These are phyloP conservation scores for Porites cylindrica DNA, from an alignment of 92 coral and sea anemone genomes.

Conservation along the genomic window DNA sequence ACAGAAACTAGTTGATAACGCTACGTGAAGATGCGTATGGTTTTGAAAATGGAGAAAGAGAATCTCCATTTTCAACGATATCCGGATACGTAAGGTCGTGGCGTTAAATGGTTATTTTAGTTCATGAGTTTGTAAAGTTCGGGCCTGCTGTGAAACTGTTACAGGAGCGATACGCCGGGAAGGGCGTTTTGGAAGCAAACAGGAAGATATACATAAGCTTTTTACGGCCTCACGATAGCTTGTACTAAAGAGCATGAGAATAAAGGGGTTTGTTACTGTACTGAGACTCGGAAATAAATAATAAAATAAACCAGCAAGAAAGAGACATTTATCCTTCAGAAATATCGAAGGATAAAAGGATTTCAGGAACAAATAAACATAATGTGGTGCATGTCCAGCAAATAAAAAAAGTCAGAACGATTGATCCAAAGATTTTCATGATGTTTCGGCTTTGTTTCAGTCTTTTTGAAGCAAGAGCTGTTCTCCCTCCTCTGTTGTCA, in stretches of 20 bases:
- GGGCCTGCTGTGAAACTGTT: not conserved
- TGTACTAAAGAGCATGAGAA: not conserved
- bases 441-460: not conserved
- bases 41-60: too few species aligned
- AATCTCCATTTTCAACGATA: not conserved
- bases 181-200: not conserved
- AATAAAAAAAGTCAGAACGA: not conserved
- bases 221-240: not conserved
- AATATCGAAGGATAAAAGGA: not conserved
- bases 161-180: not conserved
- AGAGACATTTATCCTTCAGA: not conserved
- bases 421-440: conserved; percentile 8
- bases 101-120: not conserved
- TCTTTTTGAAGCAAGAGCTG: not conserved
- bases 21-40: too few species aligned
- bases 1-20: too few species aligned
- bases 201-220: not conserved
- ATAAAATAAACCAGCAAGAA: not conserved
- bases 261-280: conserved; percentile 1
- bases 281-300: conserved; percentile 5
- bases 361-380: not conserved
- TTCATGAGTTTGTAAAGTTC: not conserved
- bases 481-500: not conserved
- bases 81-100: not conserved
- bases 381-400: conserved; percentile 19